Evolutionary conservation across 2,113 vertebrate genomes (phyloP).

Genomic region (Python bivittatus): DNA sequence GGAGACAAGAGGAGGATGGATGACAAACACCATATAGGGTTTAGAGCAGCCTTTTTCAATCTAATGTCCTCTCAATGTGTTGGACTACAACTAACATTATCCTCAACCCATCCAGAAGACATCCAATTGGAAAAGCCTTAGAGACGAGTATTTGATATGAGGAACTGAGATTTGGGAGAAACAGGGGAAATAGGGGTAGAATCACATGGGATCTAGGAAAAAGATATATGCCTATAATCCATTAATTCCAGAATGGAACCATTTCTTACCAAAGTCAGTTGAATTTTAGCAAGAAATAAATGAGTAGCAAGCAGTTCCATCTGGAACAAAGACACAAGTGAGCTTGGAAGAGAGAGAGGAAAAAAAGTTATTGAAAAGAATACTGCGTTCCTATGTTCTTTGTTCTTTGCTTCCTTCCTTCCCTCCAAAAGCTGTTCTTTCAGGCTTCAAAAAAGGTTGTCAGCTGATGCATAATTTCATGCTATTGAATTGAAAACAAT

Average conservation of each 20-base stretch:
- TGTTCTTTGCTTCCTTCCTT: neutral
- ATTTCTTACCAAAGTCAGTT: neutral
- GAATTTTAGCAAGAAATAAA: neutral
- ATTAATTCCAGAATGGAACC: neutral
- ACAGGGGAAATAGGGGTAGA: too few species aligned
- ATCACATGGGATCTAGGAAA: neutral
- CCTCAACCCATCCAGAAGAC: neutral
- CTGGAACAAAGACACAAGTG: neutral
- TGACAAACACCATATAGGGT: neutral
- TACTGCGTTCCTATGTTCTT: neutral
- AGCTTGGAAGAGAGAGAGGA: neutral
- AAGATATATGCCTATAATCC: neutral
- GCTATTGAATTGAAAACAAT: too few species aligned
- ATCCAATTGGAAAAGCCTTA: neutral
- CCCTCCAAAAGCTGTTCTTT: too few species aligned
- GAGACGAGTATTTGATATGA: neutral
- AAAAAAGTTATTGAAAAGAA: neutral
- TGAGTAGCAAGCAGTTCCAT: neutral
- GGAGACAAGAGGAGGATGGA: neutral
- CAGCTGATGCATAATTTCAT: too few species aligned
- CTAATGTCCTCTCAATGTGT: neutral
- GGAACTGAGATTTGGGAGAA: neutral
- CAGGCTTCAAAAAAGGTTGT: too few species aligned
- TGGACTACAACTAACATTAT: too few species aligned
- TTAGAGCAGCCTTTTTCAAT: neutral